A percentile compares a stretch with the other conserved stretches of the same genome.
phyloP scores from a whole-genome alignment of 1,140 invertebrate genomes.

The Diabrotica undecimpunctata region DNA sequence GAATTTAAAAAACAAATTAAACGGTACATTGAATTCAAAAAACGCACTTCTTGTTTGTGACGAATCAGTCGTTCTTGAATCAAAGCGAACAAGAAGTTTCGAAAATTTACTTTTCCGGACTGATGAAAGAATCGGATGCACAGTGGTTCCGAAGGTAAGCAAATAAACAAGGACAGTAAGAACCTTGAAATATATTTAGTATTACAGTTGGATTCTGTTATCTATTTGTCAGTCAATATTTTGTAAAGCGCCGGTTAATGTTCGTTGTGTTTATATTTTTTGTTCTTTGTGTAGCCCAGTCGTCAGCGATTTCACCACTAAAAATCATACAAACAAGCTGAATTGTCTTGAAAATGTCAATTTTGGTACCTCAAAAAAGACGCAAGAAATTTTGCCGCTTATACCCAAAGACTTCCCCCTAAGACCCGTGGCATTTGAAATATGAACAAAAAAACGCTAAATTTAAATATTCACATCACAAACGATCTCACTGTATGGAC shows the following conservation, averaged over 20 bases:
- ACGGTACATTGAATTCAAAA: slow-evolving; percentile 39
- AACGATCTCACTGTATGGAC: too few relatives aligned
- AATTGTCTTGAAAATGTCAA: too few relatives aligned
- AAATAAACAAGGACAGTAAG: not conserved
- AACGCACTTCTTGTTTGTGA: slow-evolving; percentile 43
- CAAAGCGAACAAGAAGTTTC: slow-evolving; percentile 33
- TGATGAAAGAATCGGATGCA: slow-evolving; percentile 43
- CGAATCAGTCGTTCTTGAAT: slow-evolving; percentile 28
- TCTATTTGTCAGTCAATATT: not conserved
- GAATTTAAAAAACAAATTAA: slow-evolving; percentile 47
- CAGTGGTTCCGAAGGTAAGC: slow-evolving; percentile 47
- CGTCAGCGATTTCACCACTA: too few relatives aligned
- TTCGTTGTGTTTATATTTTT: not conserved
- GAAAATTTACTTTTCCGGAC: slow-evolving; percentile 44
- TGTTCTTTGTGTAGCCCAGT: too few relatives aligned
- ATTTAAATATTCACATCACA: too few relatives aligned
- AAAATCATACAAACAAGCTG: too few relatives aligned
- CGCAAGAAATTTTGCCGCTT: too few relatives aligned
- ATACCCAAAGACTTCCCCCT: too few relatives aligned
- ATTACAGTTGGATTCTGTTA: not conserved
- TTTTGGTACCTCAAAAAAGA: too few relatives aligned
- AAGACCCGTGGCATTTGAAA: too few relatives aligned
- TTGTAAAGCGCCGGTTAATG: not conserved
- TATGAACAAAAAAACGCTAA: too few relatives aligned
- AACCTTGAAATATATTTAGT: not conserved